Conservation (phyloP, 2,888 invertebrate genomes). For the Thelaira solivaga region DNA sequence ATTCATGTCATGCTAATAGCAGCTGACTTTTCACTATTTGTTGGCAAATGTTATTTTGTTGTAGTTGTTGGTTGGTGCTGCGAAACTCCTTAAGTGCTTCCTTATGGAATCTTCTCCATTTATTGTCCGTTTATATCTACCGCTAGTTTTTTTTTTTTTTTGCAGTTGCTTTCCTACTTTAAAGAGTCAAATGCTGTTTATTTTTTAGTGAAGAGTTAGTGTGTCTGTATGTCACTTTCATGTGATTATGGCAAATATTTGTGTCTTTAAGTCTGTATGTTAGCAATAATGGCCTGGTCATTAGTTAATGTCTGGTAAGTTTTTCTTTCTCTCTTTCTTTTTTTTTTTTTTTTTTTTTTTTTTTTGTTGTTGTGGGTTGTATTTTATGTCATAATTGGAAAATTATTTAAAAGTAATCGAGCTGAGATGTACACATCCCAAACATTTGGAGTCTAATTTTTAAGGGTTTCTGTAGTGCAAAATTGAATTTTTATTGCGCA, state of each 20-base stretch:
- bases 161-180: too few species aligned
- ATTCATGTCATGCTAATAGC: conserved; percentile 61
- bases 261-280: conserved; percentile 36
- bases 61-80: conserved; percentile 25
- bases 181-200: conserved; percentile 17
- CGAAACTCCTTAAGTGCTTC: conserved; percentile 59
- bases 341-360: too few species aligned
- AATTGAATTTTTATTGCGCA: background rate
- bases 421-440: background rate
- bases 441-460: background rate
- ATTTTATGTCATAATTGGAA: conserved; percentile 35
- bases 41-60: conserved; percentile 28
- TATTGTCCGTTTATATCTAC: conserved; percentile 35
- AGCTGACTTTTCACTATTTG: conserved; percentile 51
- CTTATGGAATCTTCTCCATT: conserved; percentile 38
- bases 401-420: too few species aligned
- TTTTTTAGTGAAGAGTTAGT: background rate
- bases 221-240: conserved; percentile 35
- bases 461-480: conserved; percentile 1
- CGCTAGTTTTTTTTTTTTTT: conserved; percentile 39
- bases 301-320: conserved; percentile 44
- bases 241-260: conserved; percentile 23
- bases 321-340: too few species aligned
- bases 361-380: background rate
- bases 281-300: conserved; percentile 27